These are phyloP conservation scores for Notocelia uddmanniana DNA, from an alignment of 2,888 invertebrate genomes.

Conservation along the genomic window DNA sequence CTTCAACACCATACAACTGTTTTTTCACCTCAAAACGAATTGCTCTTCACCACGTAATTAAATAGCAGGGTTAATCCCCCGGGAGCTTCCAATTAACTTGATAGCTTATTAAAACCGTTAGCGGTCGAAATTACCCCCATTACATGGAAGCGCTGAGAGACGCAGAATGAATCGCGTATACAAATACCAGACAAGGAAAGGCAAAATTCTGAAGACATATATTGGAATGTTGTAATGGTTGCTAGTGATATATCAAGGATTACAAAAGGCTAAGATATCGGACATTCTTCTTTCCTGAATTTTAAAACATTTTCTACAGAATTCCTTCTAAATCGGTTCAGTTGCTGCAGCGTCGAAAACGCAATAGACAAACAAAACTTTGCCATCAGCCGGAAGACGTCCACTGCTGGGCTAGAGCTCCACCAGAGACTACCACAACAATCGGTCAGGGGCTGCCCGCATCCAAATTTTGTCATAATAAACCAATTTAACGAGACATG, in stretches of 20 bases:
- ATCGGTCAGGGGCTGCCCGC: too few species aligned
- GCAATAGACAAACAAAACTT: too few species aligned
- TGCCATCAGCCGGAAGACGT: too few species aligned
- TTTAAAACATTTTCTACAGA: too few species aligned
- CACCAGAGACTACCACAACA: too few species aligned
- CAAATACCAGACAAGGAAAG: not conserved
- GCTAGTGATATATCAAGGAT: not conserved
- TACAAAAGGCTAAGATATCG: too few species aligned
- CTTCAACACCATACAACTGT: not conserved
- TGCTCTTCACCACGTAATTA: constrained; percentile 38
- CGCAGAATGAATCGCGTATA: constrained; percentile 2
- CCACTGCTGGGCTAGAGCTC: too few species aligned
- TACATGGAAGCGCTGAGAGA: constrained; percentile 17
- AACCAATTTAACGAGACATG: too few species aligned
- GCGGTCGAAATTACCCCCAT: constrained; percentile 30
- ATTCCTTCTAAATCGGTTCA: too few species aligned
- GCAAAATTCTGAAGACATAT: not conserved
- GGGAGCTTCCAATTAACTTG: constrained; percentile 35
- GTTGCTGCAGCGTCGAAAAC: too few species aligned
- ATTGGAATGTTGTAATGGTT: not conserved
- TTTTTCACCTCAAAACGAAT: constrained; percentile 30
- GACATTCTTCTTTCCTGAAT: too few species aligned
- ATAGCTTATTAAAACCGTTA: constrained; percentile 44
- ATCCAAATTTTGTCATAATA: too few species aligned
- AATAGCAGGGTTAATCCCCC: constrained; percentile 29